phyloP scores from a whole-genome alignment of 2,797 vertebrate species.

The Xyrichtys novacula region DNA sequence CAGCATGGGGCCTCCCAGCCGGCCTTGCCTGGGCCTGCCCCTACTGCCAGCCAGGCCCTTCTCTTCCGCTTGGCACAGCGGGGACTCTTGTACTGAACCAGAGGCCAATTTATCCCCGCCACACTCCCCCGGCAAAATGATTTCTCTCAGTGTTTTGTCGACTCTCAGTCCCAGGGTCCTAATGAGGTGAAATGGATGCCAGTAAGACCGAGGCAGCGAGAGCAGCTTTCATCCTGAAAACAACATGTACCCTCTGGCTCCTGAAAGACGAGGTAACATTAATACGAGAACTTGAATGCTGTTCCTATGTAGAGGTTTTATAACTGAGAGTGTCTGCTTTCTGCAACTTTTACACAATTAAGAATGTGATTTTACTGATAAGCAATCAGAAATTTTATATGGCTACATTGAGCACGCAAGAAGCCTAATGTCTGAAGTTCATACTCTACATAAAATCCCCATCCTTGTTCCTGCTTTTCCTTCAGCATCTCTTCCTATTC shows the following conservation, averaged over 20 bases:
- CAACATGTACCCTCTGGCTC: constrained; percentile 29
- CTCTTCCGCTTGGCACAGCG: constrained; percentile 84
- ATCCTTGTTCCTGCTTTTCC: too few relatives aligned
- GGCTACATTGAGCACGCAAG: too few relatives aligned
- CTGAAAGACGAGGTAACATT: constrained; percentile 36
- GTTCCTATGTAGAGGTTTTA: constrained; percentile 3
- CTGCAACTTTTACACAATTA: background rate
- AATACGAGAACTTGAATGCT: constrained; percentile 30
- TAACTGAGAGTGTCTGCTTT: background rate
- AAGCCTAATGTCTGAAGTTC: too few relatives aligned
- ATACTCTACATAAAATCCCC: too few relatives aligned
- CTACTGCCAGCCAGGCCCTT: constrained; percentile 82
- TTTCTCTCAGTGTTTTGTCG: constrained; percentile 73
- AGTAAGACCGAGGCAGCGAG: constrained; percentile 70
- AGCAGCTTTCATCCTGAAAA: constrained; percentile 65
- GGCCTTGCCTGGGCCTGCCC: constrained; percentile 87
- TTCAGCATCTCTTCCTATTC: too few relatives aligned
- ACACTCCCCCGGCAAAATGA: constrained; percentile 75
- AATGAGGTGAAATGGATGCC: constrained; percentile 85
- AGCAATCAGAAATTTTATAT: too few relatives aligned
- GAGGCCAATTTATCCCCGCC: constrained; percentile 82
- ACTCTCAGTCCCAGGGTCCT: constrained; percentile 80
- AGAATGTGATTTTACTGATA: too few relatives aligned
- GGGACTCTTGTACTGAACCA: constrained; percentile 80
- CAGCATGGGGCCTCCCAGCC: constrained; percentile 78